Evolutionary conservation across 2,797 vertebrate genomes (phyloP).

Genomic region (Cheirogaleus major): DNA sequence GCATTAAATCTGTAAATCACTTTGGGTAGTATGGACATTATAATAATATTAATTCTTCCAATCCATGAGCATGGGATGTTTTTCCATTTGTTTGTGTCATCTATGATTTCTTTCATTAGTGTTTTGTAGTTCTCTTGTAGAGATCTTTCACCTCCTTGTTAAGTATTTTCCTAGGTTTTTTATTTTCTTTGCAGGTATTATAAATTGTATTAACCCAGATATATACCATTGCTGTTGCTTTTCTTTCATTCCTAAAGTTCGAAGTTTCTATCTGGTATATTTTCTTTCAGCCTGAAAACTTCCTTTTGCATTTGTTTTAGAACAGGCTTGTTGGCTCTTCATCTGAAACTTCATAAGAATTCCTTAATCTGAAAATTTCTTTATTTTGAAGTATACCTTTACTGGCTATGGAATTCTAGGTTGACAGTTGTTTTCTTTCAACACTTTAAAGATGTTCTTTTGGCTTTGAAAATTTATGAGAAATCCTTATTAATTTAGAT

Average conservation of each 20-base stretch:
- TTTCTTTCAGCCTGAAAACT: background rate
- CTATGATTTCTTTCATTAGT: too few species aligned
- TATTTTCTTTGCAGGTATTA: too few species aligned
- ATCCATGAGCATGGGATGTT: too few species aligned
- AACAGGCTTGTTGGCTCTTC: background rate
- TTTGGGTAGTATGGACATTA: too few species aligned
- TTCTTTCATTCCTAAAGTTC: background rate
- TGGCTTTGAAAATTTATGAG: constrained; percentile 6
- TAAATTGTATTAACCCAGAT: background rate
- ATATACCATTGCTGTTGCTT: background rate
- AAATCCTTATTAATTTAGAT: background rate
- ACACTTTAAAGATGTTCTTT: background rate
- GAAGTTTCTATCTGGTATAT: background rate
- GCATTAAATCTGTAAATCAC: too few species aligned
- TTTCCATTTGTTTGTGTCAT: too few species aligned
- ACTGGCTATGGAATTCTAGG: background rate
- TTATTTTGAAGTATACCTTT: background rate
- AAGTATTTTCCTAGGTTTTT: too few species aligned
- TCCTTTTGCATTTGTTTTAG: background rate
- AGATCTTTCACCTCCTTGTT: too few species aligned
- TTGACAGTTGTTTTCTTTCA: background rate
- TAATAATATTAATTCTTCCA: too few species aligned
- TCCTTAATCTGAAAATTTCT: background rate
- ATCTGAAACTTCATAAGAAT: background rate
- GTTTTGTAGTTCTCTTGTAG: too few species aligned